Percentiles rank a stretch among this genome's conserved stretches.
Conservation (phyloP, 2,113 vertebrate species). For the Oncorhynchus nerka region DNA sequence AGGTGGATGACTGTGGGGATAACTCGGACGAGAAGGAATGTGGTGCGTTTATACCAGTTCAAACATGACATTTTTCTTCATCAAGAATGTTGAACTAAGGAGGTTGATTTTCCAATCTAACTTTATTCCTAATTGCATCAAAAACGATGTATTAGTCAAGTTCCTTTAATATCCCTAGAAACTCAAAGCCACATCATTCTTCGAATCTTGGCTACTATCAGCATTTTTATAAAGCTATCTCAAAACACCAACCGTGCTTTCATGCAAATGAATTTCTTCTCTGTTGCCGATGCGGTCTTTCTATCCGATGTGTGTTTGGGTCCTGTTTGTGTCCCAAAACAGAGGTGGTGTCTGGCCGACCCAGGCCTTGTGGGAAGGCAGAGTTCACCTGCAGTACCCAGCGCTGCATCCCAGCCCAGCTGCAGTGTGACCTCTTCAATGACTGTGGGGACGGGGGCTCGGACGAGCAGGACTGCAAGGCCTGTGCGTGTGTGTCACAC, state of each 20-base stretch:
- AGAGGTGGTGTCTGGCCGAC: slow-evolving; percentile 79
- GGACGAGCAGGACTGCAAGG: slow-evolving; percentile 90
- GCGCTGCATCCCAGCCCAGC: slow-evolving; percentile 83
- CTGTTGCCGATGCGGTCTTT: background rate
- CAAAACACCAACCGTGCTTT: background rate
- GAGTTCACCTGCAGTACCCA: slow-evolving; percentile 90
- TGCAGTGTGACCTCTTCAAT: slow-evolving; percentile 90
- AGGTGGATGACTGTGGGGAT: slow-evolving; percentile 94
- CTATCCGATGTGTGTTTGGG: background rate
- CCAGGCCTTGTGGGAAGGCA: slow-evolving; percentile 88
- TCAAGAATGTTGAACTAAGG: background rate
- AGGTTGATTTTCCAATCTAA: background rate
- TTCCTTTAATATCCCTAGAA: background rate
- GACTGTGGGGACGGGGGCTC: slow-evolving; percentile 94
- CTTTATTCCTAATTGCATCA: background rate
- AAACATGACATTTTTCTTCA: background rate
- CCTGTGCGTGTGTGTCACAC: slow-evolving; percentile 78
- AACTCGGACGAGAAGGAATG: slow-evolving; percentile 94
- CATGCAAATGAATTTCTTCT: background rate
- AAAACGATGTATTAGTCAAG: no score
- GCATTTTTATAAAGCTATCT: background rate
- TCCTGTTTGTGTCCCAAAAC: slow-evolving; percentile 28
- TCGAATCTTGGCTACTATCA: background rate
- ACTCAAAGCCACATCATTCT: background rate
- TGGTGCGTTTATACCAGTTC: slow-evolving; percentile 66